Percentiles rank a stretch among this genome's conserved stretches.
Evolutionary conservation across 2,113 vertebrate species (phyloP).

Genomic region (Burhinus bistriatus): DNA sequence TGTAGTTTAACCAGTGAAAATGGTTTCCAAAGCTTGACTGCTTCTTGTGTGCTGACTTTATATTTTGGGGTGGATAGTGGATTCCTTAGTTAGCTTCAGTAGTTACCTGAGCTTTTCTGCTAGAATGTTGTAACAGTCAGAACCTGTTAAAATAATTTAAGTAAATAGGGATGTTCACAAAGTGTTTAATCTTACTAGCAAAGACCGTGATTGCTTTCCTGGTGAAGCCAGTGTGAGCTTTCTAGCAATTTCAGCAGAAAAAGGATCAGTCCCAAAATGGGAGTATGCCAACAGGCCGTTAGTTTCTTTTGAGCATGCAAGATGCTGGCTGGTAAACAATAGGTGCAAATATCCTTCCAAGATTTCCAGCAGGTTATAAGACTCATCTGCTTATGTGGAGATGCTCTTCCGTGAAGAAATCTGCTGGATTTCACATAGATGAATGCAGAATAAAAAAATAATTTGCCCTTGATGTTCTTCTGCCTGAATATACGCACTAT

Average conservation of each 20-base stretch:
- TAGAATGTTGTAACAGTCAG: slow-evolving; percentile 28
- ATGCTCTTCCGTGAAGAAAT: slow-evolving; percentile 20
- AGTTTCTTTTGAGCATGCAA: background rate
- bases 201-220: background rate
- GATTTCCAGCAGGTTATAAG: slow-evolving; percentile 16
- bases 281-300: background rate
- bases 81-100: slow-evolving; percentile 51
- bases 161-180: slow-evolving; percentile 28
- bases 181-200: slow-evolving; percentile 5
- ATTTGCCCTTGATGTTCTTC: slow-evolving; percentile 16
- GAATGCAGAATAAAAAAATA: slow-evolving; percentile 31
- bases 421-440: background rate
- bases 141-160: slow-evolving; percentile 12
- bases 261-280: background rate
- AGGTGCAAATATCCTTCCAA: background rate
- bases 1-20: slow-evolving; percentile 39
- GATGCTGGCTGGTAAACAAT: background rate
- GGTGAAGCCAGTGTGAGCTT: background rate
- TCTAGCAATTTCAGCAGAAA: background rate
- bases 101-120: slow-evolving; percentile 60
- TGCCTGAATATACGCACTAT: slow-evolving; percentile 8
- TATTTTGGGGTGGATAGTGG: slow-evolving; percentile 28
- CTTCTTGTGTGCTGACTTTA: slow-evolving; percentile 37
- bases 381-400: slow-evolving; percentile 24
- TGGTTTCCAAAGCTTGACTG: slow-evolving; percentile 35